Base-by-base conservation (phyloP, 2,113 vertebrate species). In the Chlamydotis undulata region DNA sequence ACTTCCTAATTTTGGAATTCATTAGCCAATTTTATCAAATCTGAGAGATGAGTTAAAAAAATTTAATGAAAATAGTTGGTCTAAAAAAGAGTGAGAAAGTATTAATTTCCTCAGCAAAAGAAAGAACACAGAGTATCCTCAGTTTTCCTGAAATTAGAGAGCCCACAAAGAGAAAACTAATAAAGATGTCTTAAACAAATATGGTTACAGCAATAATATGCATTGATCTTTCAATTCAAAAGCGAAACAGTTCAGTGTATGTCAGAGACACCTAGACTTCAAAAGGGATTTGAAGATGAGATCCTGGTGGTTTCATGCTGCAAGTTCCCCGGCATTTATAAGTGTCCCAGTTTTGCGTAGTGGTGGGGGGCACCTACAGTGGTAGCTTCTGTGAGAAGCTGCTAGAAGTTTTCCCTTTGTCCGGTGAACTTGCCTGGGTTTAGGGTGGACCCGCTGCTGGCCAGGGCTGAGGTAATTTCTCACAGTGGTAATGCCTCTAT, bases 211-310 rank as follows among this genome's bases (percentile, higher is more conserved):
- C 2, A 6, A 31, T 33, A 52, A 78, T 6, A 47, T 47, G 13
- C 8, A 70, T 43, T 63, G 71, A 67, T 47, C 14, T 11, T 78
- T 91, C 25, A 82, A 64, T 17, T 7, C 25, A 35, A 89, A 81
- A 71, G 0, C 10, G 28, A 21, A 33, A 1, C 26, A 19, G 0
- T 50, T 67, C 11, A 24, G 3, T 0, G 0, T 8, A 7, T 26
- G 15, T 55, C 26, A 84, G 41, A 87, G 14, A 23, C 7, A 47
- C 4, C 6, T 7, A 68, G 56, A 63, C 9, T 56, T 52, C 18
- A 75, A 84, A 67, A 52, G 5, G 7, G 6, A 1, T 65, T 85
- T 93, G 56, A 76, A 68, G 53, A 79, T 53, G 9, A 60, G 5
- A 1, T 56, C 5, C 49, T 52, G 13, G 14, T 19, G 6, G 4